Evolutionary conservation across 2,888 invertebrate genomes (phyloP), one percentile per base, ranked within the genome.

Genomic region (Meteorus colon): DNA sequence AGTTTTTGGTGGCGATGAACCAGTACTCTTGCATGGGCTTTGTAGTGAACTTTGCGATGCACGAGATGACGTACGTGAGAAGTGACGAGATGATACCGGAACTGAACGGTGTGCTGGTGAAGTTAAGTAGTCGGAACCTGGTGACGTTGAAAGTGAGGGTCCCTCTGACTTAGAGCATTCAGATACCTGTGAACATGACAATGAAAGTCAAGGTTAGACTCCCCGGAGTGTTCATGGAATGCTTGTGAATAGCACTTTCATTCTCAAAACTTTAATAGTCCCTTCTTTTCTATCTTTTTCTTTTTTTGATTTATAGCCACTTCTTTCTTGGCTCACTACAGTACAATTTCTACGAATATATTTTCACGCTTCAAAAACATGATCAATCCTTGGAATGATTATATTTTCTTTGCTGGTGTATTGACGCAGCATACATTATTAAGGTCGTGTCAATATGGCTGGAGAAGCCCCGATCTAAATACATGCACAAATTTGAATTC

Each of bases 81-180:
- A 92, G 79, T 91, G 93, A 84, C 91, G 92, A 85, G 91, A 93
- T 85, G 92, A 92, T 85, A 93, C 91, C 89, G 94, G 94, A 77
- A 93, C 93, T 84, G 93, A 93, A 80, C 94, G 92, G 87, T 94
- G 94, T 70, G 93, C 93, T 74, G 91, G 91, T 19, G 90, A 90
- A 76, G 90, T 91, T 78, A 92, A 86, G 82, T 91, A 92, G 81
- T 92, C 93, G 74, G 92, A 92, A 31, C 92, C 91, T 62, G 93
- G 94, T 27, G 94, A 94, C 63, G 94, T 93, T 74, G 94, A 93
- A 86, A 94, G 89, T 86, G 93, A 92, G 41, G 94, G 94, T 1
- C 95, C 94, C 89, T 95, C 95, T 63, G 95, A 95, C 81, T 94
- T 93, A 45, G 92, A 92, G 85, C 92, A 92, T 90, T 95, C 95